Evolutionary conservation across 2,797 vertebrate species (phyloP), one percentile per base, ranked within the genome.

Genomic region (Epinephelus coioides): DNA sequence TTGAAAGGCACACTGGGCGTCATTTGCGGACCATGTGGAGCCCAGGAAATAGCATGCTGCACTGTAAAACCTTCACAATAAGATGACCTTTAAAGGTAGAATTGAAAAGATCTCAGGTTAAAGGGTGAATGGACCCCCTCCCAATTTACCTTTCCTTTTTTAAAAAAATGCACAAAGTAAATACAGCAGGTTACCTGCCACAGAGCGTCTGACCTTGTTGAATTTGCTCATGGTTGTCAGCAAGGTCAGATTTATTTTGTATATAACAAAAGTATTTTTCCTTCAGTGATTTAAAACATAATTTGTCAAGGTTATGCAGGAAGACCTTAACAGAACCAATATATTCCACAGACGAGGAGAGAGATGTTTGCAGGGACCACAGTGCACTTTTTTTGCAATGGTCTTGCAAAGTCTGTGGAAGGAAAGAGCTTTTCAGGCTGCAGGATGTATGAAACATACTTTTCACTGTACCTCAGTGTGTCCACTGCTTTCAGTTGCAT

Each of bases 1-100:
- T 86, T 89, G 71, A 90, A 88, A 87, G 78, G 63, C 79, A 79
- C 50, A 44, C 15, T 69, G 76, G 82, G 70, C 80, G 70, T 83
- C 73, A n/a, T 81, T 49, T 78, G 40, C 59, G 1, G 21, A 75
- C 72, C 55, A 64, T 40, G 57, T 73, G 82, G 74, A 89, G 79
- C 43, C 54, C 51, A 69, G 59, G 69, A 87, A 80, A 86, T 30
- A 0, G 60, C 78, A 68, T 61, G 27, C 66, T 64, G 69, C 64
- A 78, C 76, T 69, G 60, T 71, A 76, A 86, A 87, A 69, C 57
- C 59, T 57, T 85, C 83, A 78, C 81, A 88, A 68, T 62, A 68
- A 44, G 15, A 67, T 82, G 78, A 82, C 86, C 86, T 91, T 91
- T 87, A 64, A 69, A 65, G 78, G 38, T 14, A 34, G 34, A 49